phyloP scores from a whole-genome alignment of 1,140 invertebrate species.

The Vanessa tameamea region DNA sequence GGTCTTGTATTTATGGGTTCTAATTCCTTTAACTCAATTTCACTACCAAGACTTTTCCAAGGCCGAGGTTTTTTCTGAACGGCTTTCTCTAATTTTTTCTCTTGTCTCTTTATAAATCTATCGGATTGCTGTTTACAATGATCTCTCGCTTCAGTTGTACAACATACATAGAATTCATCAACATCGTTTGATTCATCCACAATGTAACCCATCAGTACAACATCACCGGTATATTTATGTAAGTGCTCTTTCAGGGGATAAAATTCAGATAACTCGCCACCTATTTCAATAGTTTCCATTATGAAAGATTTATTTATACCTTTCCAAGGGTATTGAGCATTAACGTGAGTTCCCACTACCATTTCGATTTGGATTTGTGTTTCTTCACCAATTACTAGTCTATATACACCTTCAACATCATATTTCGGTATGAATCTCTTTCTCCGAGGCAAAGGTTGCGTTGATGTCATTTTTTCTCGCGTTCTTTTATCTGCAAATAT shows the following conservation, averaged over 20 bases:
- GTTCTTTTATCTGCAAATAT: conserved; percentile 29
- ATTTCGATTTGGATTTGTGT: conserved; percentile 79
- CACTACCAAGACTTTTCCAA: conserved; percentile 85
- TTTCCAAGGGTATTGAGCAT: conserved; percentile 88
- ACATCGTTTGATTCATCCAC: conserved; percentile 82
- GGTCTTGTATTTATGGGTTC: conserved; percentile 80
- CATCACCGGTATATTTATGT: conserved; percentile 76
- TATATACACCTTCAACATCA: conserved; percentile 72
- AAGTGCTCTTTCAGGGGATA: conserved; percentile 79
- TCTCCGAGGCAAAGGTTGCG: conserved; percentile 56
- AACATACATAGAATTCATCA: conserved; percentile 86
- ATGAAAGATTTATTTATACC: conserved; percentile 83
- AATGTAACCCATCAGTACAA: conserved; percentile 86
- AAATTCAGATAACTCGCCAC: conserved; percentile 82
- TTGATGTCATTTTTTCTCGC: conserved; percentile 46
- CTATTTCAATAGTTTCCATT: conserved; percentile 81
- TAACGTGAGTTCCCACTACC: conserved; percentile 82
- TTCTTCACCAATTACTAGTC: conserved; percentile 66
- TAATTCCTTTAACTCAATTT: conserved; percentile 82
- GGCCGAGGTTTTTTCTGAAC: conserved; percentile 81
- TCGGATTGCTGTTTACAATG: conserved; percentile 82
- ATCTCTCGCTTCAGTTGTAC: conserved; percentile 82
- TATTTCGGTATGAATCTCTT: conserved; percentile 74
- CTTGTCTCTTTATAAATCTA: conserved; percentile 76
- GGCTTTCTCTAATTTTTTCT: conserved; percentile 82